Evolutionary conservation across 2,113 vertebrate genomes (phyloP).

Genomic region (Brachirus orientalis): DNA sequence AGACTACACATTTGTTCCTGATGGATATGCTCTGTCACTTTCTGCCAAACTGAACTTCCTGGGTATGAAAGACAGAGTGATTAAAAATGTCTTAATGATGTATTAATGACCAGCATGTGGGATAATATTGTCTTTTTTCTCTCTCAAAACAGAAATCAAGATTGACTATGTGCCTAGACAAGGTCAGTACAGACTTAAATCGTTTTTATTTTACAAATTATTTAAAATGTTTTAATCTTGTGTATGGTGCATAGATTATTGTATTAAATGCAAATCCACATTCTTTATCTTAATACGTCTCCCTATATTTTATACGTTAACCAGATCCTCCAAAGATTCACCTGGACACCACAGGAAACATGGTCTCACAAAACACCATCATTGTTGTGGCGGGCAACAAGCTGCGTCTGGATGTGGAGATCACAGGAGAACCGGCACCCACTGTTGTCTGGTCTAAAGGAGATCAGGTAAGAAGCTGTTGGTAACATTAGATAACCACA

Average conservation of each 20-base stretch:
- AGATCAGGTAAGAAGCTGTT: constrained; percentile 77
- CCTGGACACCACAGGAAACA: constrained; percentile 87
- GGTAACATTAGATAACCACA: no score
- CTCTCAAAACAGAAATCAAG: constrained; percentile 87
- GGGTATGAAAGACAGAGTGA: constrained; percentile 78
- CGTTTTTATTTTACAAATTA: neutral
- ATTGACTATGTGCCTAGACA: constrained; percentile 93
- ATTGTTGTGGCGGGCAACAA: constrained; percentile 94
- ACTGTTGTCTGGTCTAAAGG: constrained; percentile 85
- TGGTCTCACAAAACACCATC: constrained; percentile 87
- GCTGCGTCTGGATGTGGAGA: constrained; percentile 89
- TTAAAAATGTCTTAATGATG: constrained; percentile 13
- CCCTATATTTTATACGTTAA: neutral
- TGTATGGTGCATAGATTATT: neutral
- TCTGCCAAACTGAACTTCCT: constrained; percentile 94
- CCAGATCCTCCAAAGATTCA: constrained; percentile 93
- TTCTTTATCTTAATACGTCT: neutral
- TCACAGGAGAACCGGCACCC: constrained; percentile 89
- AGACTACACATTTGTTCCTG: constrained; percentile 91
- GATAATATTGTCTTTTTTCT: constrained; percentile 15
- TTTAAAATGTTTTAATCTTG: neutral
- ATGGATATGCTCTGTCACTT: constrained; percentile 89
- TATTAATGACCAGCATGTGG: constrained; percentile 22
- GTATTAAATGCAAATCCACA: no score
- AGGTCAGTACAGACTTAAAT: constrained; percentile 77